phyloP scores from a whole-genome alignment of 2,113 vertebrate genomes.

The Apodemus sylvaticus region DNA sequence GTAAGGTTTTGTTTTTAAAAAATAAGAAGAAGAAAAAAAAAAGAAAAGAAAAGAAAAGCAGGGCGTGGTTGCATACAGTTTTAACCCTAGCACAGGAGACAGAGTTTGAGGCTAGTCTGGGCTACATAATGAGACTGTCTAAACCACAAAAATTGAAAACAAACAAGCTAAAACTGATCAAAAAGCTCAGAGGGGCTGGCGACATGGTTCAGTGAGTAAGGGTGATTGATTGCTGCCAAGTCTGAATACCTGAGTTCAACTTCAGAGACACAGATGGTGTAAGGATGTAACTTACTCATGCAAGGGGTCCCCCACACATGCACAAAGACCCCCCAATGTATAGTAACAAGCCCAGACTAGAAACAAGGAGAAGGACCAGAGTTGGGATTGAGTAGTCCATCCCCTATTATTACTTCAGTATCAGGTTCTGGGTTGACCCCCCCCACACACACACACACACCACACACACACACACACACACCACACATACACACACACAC shows the following conservation, averaged over 20 bases:
- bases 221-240: not conserved
- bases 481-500: too few relatives aligned
- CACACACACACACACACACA: too few relatives aligned
- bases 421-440: fast-evolving
- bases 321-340: too few relatives aligned
- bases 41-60: too few relatives aligned
- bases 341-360: not conserved
- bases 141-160: not conserved
- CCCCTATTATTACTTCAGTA: fast-evolving
- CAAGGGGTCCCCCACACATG: not conserved
- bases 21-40: too few relatives aligned
- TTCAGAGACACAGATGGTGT: not conserved
- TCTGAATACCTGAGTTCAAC: not conserved
- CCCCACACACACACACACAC: too few relatives aligned
- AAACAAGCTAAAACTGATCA: not conserved
- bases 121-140: not conserved
- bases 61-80: not conserved
- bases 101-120: not conserved
- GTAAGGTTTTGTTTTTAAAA: not conserved
- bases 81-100: not conserved
- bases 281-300: too few relatives aligned
- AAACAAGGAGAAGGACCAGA: not conserved
- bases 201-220: not conserved
- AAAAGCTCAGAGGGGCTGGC: not conserved
- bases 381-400: not conserved